These are phyloP conservation scores for Dipodomys spectabilis DNA, from an alignment of 2,113 vertebrate species.

Conservation along the genomic window DNA sequence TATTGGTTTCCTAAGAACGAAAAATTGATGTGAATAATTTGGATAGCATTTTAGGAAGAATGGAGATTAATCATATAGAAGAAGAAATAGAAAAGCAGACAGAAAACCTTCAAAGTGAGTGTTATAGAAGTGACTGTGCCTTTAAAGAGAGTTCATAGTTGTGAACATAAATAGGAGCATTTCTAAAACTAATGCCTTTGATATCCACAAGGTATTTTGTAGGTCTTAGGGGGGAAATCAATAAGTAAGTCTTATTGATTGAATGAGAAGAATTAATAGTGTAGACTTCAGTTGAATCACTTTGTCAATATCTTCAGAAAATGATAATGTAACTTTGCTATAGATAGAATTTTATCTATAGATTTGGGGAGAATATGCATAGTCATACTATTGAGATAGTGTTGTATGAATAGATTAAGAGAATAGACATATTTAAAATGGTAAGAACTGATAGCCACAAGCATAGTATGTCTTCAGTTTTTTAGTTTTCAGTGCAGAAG, in stretches of 20 bases:
- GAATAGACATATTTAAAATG: not conserved
- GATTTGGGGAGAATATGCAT: not conserved
- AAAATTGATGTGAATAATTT: not conserved
- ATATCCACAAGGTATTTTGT: not conserved
- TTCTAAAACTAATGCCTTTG: not conserved
- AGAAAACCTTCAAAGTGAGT: constrained; percentile 14
- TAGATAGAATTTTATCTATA: not conserved
- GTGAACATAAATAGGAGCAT: not conserved
- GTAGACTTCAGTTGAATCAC: not conserved
- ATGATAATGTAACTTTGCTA: not conserved
- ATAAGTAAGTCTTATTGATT: not conserved
- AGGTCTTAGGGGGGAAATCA: not conserved
- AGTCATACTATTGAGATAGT: not conserved
- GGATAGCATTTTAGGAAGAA: constrained; percentile 27
- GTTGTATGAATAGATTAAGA: not conserved
- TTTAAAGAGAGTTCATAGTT: not conserved
- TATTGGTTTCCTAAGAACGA: constrained; percentile 32
- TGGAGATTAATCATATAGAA: not conserved
- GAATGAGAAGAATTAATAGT: not conserved
- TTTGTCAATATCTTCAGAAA: not conserved
- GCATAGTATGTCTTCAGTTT: not conserved
- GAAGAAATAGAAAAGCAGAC: not conserved
- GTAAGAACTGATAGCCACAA: not conserved
- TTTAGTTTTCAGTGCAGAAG: not conserved
- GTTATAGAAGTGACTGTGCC: not conserved